Percentiles rank a stretch among this genome's conserved stretches.
Conservation (phyloP, 2,113 vertebrate species). For the Chloroceryle aenea region DNA sequence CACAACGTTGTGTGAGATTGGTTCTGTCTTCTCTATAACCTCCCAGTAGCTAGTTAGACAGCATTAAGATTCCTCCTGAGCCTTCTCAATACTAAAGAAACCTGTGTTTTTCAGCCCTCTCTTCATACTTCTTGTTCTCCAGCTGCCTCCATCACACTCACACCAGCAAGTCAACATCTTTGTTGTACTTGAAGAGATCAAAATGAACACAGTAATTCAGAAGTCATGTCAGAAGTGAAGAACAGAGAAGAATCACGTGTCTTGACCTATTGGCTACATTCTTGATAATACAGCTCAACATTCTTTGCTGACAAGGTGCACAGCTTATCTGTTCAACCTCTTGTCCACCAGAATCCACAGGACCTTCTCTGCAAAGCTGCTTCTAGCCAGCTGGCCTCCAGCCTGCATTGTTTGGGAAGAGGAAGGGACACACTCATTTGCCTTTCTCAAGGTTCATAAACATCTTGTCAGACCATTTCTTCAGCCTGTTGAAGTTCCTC, state of each 20-base stretch:
- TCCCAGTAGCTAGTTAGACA: not conserved
- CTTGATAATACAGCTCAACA: not conserved
- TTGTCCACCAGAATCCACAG: not conserved
- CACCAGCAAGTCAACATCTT: not conserved
- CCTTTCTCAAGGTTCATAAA: not conserved
- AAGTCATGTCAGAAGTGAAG: not conserved
- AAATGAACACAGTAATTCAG: not conserved
- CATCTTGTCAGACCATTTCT: not conserved
- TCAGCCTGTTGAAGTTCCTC: not conserved
- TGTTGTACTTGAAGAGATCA: not conserved
- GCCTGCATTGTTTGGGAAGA: not conserved
- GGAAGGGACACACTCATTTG: not conserved
- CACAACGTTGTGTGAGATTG: not conserved
- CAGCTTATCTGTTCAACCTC: not conserved
- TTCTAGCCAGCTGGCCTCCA: not conserved
- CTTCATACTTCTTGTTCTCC: accelerated
- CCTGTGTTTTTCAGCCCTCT: not conserved
- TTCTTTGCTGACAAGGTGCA: not conserved
- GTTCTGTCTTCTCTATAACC: not conserved
- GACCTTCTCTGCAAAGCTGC: not conserved
- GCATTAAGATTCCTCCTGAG: not conserved
- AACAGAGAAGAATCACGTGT: not conserved
- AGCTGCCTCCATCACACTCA: not conserved
- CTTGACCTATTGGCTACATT: not conserved
- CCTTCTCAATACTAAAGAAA: not conserved